Evolutionary conservation across 64 coral and sea anemone genomes (phyloP).

Genomic region (Pocillopora damicornis): DNA sequence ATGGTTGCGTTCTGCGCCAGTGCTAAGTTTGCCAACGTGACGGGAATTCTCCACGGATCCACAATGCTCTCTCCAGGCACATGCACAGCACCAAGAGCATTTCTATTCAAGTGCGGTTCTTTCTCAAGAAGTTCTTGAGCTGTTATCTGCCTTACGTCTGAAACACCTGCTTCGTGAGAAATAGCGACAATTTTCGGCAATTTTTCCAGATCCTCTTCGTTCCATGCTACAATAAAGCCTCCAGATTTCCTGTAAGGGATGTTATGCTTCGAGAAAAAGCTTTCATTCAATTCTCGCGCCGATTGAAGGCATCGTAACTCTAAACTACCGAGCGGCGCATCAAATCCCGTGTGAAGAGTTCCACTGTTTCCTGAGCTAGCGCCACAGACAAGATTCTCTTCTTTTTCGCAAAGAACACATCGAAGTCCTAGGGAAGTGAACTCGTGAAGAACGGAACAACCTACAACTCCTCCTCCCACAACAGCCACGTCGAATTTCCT

Average conservation of each 20-base stretch:
- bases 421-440: conserved; percentile 33
- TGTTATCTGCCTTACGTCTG: conserved; percentile 58
- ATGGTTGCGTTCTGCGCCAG: conserved; percentile 16
- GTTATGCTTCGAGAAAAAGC: conserved; percentile 41
- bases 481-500: conserved; percentile 45
- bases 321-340: conserved; percentile 50
- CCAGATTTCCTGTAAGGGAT: conserved; percentile 68
- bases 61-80: conserved; percentile 57
- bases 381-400: conserved; percentile 33
- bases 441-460: conserved; percentile 66
- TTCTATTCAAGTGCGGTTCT: conserved; percentile 39
- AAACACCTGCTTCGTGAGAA: conserved; percentile 38
- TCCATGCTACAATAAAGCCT: conserved; percentile 75
- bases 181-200: conserved; percentile 43
- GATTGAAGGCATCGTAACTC: conserved; percentile 55
- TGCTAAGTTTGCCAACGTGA: conserved; percentile 54
- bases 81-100: conserved; percentile 61
- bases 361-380: conserved; percentile 74
- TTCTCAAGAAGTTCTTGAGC: conserved; percentile 32
- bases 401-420: conserved; percentile 69
- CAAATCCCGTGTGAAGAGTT: conserved; percentile 72
- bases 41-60: conserved; percentile 64
- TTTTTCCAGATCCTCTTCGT: conserved; percentile 29
- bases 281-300: conserved; percentile 46
- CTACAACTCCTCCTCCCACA: conserved; percentile 70